Conservation (phyloP, 2,113 vertebrate species). For the Stomatorhinus ivindoensis region DNA sequence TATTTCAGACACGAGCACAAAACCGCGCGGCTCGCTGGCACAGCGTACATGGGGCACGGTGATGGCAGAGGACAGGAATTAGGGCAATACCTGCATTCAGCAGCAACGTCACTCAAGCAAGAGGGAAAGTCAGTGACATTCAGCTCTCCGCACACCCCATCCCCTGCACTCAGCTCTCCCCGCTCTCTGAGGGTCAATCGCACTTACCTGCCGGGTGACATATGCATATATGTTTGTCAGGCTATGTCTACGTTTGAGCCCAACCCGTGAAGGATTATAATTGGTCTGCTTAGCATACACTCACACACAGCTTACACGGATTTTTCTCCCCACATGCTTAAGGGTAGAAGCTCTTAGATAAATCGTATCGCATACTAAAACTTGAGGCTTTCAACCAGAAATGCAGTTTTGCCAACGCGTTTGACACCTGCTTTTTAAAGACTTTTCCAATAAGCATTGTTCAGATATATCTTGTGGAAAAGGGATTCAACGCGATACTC, state of each 20-base stretch:
- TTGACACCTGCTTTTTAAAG: background rate
- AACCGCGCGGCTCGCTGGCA: background rate
- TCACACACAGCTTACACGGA: background rate
- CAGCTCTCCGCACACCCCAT: background rate
- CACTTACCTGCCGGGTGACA: background rate
- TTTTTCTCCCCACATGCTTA: background rate
- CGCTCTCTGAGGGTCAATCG: background rate
- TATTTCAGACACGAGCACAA: background rate
- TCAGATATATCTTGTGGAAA: background rate
- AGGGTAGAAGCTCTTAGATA: background rate
- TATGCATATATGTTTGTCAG: conserved; percentile 7
- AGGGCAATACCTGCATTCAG: background rate
- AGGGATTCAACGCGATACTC: background rate
- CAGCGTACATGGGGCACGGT: background rate
- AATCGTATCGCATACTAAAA: background rate
- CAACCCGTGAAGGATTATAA: background rate
- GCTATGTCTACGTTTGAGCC: background rate
- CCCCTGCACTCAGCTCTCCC: background rate
- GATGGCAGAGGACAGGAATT: conserved; percentile 1
- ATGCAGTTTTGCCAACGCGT: background rate
- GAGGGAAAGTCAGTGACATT: conserved; percentile 19
- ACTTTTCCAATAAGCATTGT: background rate
- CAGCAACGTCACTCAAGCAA: background rate
- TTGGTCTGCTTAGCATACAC: background rate
- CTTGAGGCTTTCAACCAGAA: background rate